Evolutionary conservation across 1,140 invertebrate species (phyloP), one percentile per base, ranked within the genome.

Genomic region (Pseudachorutes palmiensis): DNA sequence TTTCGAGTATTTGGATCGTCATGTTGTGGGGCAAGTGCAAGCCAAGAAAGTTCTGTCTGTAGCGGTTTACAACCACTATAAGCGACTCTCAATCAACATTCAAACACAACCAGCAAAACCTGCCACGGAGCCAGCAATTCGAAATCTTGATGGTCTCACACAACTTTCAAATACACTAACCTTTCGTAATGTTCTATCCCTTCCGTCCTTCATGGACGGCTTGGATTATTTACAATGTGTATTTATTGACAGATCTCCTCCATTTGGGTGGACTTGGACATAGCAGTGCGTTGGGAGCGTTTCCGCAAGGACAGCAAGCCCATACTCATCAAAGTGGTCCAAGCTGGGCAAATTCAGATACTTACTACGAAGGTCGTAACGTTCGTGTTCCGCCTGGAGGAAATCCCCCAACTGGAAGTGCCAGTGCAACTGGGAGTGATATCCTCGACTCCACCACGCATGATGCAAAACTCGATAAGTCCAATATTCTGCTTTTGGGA

Each of bases 1-100:
- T 32, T 71, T 68, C 57, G 66, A 65, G 59, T 69, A 67, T 61
- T 64, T 74, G 36, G 68, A 74, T 58, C 67, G 72, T 2, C 67
- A 74, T 36, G 65, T 99, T n/a, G 87, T 99, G n/a, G 97, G 96
- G 0, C 96, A 99, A 81, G 90, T 97, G 71, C 86, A 90, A 79
- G 97, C 96, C 0, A 99, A 99, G 79, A 98, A 97, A 81, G 94
- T 98, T n/a, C 80, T 99, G 12, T 90, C 94, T 31, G 96, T 99
- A 2, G 96, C 96, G 30, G 94, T 99, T 1, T 99, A 99, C 80
- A 98, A 98, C 80, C 97, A 99, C 79, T 99, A 98, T 79, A 98
- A 98, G 81, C 83, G 95, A 75, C 94, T 98, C 75, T 91, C 92
- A 77, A 93, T 97, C 79, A 98, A 98, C 80, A 83, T 91, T 67